Percentiles rank a stretch among this genome's conserved stretches.
Evolutionary conservation across 1,140 invertebrate species (phyloP).

Genomic region (Paraescarpia echinospica): DNA sequence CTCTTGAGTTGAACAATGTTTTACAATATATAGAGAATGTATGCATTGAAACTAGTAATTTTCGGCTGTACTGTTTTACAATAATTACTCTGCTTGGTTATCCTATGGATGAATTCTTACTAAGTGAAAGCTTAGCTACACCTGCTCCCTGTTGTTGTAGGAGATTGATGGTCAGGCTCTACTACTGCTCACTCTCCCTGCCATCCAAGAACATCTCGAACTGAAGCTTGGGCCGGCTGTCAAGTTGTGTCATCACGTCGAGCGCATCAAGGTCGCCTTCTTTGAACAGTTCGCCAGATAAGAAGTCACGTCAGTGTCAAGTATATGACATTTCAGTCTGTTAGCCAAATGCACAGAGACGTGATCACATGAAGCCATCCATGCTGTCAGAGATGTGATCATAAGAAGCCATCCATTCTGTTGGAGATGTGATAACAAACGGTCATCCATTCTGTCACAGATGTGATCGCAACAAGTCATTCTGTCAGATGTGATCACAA

Average conservation of each 20-base stretch:
- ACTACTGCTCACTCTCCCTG: conserved; percentile 71
- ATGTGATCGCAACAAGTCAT: no score
- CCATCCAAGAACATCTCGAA: conserved; percentile 71
- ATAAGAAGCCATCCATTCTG: no score
- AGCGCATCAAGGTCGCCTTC: conserved; percentile 63
- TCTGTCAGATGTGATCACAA: not conserved
- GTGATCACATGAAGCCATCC: no score
- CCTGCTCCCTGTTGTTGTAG: conserved; percentile 44
- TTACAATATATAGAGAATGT: not conserved
- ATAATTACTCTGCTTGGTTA: not conserved
- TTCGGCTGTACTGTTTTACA: not conserved
- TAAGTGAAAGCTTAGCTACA: not conserved
- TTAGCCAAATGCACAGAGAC: conserved; percentile 65
- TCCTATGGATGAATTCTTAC: no score
- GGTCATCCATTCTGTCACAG: no score
- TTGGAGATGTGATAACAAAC: no score
- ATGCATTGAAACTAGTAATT: no score
- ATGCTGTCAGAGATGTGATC: no score
- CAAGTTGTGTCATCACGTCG: conserved; percentile 73
- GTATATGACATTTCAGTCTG: conserved; percentile 70
- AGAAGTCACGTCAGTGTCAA: no score
- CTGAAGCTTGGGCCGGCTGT: conserved; percentile 72
- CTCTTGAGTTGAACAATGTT: not conserved
- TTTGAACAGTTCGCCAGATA: conserved; percentile 42
- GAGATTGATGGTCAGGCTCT: conserved; percentile 79